Percentiles rank a stretch among this genome's conserved stretches.
These are phyloP conservation scores for Enteromius radiatus DNA, from an alignment of 2,797 vertebrate species.

Conservation along the genomic window DNA sequence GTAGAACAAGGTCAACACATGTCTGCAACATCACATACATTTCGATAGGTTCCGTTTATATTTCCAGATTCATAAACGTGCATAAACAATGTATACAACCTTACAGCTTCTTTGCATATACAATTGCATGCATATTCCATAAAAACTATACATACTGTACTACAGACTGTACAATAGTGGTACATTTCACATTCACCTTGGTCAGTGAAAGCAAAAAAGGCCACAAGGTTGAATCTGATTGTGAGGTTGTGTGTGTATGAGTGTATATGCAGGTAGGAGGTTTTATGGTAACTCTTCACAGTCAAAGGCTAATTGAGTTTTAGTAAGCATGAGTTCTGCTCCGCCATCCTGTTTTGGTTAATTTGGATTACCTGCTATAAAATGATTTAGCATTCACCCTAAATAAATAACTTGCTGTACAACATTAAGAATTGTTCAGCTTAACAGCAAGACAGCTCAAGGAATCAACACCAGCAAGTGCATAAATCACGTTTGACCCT, in stretches of 20 bases:
- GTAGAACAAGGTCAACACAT: conserved; percentile 23
- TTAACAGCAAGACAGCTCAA: conserved; percentile 7
- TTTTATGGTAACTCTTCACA: conserved; percentile 56
- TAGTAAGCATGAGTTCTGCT: conserved; percentile 47
- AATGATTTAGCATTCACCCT: neutral
- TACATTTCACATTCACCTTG: conserved; percentile 1
- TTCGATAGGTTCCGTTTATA: neutral
- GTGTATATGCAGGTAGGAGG: conserved; percentile 35
- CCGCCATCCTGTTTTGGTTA: conserved; percentile 63
- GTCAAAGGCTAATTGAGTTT: conserved; percentile 70
- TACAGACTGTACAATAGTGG: neutral
- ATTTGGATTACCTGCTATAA: conserved; percentile 54
- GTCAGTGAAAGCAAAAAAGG: too few relatives aligned
- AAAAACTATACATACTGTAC: neutral
- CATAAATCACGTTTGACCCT: conserved; percentile 36
- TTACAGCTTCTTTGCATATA: neutral
- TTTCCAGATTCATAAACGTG: conserved; percentile 3
- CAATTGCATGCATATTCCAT: neutral
- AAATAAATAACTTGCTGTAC: conserved; percentile 6
- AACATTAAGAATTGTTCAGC: conserved; percentile 3
- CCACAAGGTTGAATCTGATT: too few relatives aligned
- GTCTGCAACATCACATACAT: neutral
- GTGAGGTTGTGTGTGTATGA: conserved; percentile 47
- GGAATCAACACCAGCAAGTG: neutral
- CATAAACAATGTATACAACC: conserved; percentile 4